Evolutionary conservation across 2,797 vertebrate species (phyloP).

Genomic region (Sphaeramia orbicularis): DNA sequence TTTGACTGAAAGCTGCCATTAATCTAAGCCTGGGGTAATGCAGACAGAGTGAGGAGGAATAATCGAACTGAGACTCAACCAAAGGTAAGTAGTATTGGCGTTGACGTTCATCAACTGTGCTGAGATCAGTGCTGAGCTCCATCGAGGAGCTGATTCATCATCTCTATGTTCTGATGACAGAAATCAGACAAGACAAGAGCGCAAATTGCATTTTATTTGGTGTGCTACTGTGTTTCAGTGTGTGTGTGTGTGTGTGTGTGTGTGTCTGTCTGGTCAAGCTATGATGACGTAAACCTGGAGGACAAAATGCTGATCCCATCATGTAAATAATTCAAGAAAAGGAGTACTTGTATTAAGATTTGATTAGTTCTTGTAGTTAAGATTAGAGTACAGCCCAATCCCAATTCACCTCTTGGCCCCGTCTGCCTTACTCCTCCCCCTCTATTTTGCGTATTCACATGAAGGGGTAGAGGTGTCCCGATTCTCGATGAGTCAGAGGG

Average conservation of each 20-base stretch:
- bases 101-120: slow-evolving; percentile 3
- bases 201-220: not conserved
- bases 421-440: no score
- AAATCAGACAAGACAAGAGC: not conserved
- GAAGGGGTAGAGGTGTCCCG: no score
- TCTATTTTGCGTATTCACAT: no score
- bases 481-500: no score
- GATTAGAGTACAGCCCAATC: no score
- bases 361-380: no score
- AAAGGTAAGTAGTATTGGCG: slow-evolving; percentile 5
- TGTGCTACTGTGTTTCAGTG: not conserved
- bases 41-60: not conserved
- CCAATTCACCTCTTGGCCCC: no score
- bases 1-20: slow-evolving; percentile 1
- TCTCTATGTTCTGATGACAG: not conserved
- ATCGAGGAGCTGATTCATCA: slow-evolving; percentile 5
- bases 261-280: no score
- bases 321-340: no score
- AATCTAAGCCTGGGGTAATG: slow-evolving; percentile 10
- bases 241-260: not conserved
- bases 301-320: no score
- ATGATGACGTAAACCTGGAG: no score
- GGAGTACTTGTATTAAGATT: no score
- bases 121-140: slow-evolving; percentile 7
- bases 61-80: slow-evolving; percentile 7